phyloP scores from a whole-genome alignment of 2,888 invertebrate species.

The Boloria euphrosyne region DNA sequence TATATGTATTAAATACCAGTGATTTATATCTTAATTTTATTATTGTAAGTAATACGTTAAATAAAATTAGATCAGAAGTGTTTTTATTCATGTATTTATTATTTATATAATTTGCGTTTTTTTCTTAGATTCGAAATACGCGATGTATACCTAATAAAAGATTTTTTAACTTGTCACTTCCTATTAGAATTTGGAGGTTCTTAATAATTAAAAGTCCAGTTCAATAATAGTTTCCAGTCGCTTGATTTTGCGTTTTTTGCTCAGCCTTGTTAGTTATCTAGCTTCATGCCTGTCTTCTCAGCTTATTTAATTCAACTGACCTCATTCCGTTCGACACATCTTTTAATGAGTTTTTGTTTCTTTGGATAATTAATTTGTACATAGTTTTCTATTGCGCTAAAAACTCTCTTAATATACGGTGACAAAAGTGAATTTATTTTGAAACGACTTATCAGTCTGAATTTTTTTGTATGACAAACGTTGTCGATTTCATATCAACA shows the following conservation, averaged over 20 bases:
- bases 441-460: neutral
- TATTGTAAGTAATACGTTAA: slow-evolving; percentile 26
- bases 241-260: slow-evolving; percentile 38
- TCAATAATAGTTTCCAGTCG: slow-evolving; percentile 36
- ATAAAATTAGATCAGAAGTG: neutral
- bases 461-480: neutral
- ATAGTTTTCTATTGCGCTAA: slow-evolving; percentile 22
- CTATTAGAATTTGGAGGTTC: neutral
- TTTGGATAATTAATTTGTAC: slow-evolving; percentile 27
- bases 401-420: neutral
- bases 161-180: neutral
- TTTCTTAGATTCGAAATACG: neutral
- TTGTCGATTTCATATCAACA: neutral
- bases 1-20: neutral
- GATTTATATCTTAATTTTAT: slow-evolving; percentile 9
- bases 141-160: neutral
- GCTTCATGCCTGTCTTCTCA: slow-evolving; percentile 50
- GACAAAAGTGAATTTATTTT: neutral
- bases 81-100: neutral
- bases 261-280: slow-evolving; percentile 42
- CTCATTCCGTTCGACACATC: slow-evolving; percentile 46
- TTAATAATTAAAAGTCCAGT: slow-evolving; percentile 25
- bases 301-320: slow-evolving; percentile 50
- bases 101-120: too few species aligned
- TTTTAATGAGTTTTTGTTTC: slow-evolving; percentile 29